Base-by-base conservation (phyloP, 2,797 vertebrate species). In the Lepus oiostolus region DNA sequence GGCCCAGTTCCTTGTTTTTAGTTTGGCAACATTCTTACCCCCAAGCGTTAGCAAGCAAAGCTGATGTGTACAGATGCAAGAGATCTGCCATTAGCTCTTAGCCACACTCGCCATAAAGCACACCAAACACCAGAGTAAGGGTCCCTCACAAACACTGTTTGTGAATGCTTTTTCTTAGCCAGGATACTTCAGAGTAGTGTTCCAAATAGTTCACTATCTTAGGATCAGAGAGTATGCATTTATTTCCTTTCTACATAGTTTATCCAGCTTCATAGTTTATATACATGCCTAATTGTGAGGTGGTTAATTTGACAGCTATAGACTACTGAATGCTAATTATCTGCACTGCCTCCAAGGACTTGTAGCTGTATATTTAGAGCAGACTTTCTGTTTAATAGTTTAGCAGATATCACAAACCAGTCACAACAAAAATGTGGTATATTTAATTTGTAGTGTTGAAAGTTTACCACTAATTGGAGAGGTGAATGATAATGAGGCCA, bases 271-370 rank as follows among this genome's bases (percentile, higher is more conserved):
- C 47, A 35, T 24, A 42, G 54, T 77, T 74, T 87, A 88, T 74
- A 21, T 70, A 82, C 62, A 88, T 22, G 30, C 22, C 50, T 88
- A 50, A 75, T 82, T 79, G 32, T 7, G 7, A 94, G 60, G 74
- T 63, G 68, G 82, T 85, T 85, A 67, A 94, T 92, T 38, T 96
- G 60, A 68, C 60, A 54, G 58, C 28, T 82, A 91, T 67, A 90
- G 92, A 85, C 47, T 35, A 81, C 35, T n/a, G 65, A 90, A 71
- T 81, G n/a, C 82, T 87, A 67, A 85, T 93, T 60, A 79, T 32
- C 38, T 85, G 13, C 32, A 54, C 19, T 5, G 19, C 17, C 70
- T 92, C 74, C 62, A 24, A 30, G 19, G 63, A 68, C 90, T 74
- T 93, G 8, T 88, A 74, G 74, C 42, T 58, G 13, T 35, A 22